Base-by-base conservation (phyloP, 2,797 vertebrate species). In the Pteronotus mesoamericanus region DNA sequence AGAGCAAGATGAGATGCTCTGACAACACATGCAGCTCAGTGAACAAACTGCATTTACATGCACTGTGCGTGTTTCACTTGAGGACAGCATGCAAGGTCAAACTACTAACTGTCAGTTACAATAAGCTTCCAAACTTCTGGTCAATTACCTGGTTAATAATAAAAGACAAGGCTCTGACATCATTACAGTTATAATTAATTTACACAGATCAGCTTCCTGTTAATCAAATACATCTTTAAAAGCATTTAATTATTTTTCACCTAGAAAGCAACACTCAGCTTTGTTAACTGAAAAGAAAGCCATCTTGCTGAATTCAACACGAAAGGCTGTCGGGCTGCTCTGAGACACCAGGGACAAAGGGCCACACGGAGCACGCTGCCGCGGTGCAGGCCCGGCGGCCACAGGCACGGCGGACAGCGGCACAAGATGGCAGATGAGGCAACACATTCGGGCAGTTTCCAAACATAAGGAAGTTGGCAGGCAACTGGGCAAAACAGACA, bases 141-240 rank as follows among this genome's bases (percentile, higher is more conserved):
- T 84, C 96, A 98, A 94, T 97, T 97, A 96, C 32, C 64, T 3
- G 92, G 89, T 19, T 97, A 92, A 82, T 86, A 97, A 97, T 68
- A 97, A 94, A 97, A 97, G 96, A 93, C 95, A 97, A 95, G 75
- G 90, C 94, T 97, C 72, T 98, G 96, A 96, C 95, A 97, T 95
- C 95, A 97, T 95, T 96, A 97, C 6, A 92, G 74, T 88, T 96
- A 77, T 92, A 98, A 98, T 97, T 97, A 97, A 94, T 98, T 98
- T 94, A 97, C 55, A 95, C 94, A 96, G 90, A 97, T 86, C 66
- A 75, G 95, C 86, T 96, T 97, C 61, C 71, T 82, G 61, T 85
- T 98, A 95, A 97, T 97, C 78, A 95, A 96, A 97, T 71, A 29
- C 78, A 91, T 89, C 94, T 97, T 96, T 95, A 97, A 97, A 96